These are phyloP conservation scores for Alectoris magna DNA, from an alignment of 2,797 vertebrate genomes.

Conservation along the genomic window DNA sequence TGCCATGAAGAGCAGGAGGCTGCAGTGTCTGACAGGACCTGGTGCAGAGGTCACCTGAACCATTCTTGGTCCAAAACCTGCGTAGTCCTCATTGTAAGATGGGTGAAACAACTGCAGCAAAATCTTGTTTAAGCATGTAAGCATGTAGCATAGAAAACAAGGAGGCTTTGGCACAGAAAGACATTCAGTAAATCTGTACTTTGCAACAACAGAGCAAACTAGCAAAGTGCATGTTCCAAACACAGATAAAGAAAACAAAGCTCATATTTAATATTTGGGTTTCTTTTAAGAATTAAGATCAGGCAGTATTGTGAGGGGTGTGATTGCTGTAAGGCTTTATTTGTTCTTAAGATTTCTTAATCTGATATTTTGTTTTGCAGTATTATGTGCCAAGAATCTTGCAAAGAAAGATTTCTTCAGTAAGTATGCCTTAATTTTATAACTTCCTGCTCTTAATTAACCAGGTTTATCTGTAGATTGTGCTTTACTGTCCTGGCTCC, in stretches of 20 bases:
- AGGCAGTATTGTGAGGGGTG: not conserved
- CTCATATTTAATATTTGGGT: not conserved
- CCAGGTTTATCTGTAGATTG: not conserved
- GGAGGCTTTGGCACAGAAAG: not conserved
- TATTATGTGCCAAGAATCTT: slow-evolving; percentile 99
- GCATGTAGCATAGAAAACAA: not conserved
- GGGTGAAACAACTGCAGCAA: not conserved
- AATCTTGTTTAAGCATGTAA: not conserved
- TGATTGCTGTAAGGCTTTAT: not conserved
- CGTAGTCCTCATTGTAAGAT: not conserved
- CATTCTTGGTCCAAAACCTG: not conserved
- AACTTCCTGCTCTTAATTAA: not conserved
- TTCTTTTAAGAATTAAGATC: not conserved
- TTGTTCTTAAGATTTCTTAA: slow-evolving; percentile 13
- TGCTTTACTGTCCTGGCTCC: not conserved
- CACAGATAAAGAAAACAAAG: not conserved
- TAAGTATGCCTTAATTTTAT: slow-evolving; percentile 83
- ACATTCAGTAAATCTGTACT: not conserved
- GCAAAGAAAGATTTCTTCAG: slow-evolving; percentile 99
- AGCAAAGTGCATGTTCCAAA: not conserved
- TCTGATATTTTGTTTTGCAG: slow-evolving; percentile 81
- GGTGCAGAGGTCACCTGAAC: not conserved
- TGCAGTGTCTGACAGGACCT: not conserved
- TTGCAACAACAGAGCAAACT: slow-evolving; percentile 8
- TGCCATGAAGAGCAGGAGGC: not conserved